Conservation (phyloP, 2,113 vertebrate genomes). For the Rostratula benghalensis region DNA sequence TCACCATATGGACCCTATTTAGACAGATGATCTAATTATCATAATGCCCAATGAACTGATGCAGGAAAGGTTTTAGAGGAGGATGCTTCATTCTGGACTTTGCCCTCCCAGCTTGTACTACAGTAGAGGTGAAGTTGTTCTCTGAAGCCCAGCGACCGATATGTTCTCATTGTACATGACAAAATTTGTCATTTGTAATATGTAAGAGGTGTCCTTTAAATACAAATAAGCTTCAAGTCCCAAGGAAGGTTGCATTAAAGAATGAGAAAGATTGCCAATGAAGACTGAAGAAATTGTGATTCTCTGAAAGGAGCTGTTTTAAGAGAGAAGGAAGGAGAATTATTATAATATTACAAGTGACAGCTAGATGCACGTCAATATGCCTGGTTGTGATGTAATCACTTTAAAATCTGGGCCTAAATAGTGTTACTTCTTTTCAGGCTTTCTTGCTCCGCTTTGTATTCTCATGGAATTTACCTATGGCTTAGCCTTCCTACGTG, state of each 20-base stretch:
- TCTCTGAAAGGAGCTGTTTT: slow-evolving; percentile 1
- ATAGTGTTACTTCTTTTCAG: background rate
- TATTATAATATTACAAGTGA: background rate
- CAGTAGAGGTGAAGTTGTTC: slow-evolving; percentile 5
- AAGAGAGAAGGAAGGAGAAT: background rate
- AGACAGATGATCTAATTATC: slow-evolving; percentile 65
- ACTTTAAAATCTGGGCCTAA: background rate
- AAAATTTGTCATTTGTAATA: background rate
- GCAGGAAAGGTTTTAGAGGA: slow-evolving; percentile 28
- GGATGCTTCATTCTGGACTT: slow-evolving; percentile 51
- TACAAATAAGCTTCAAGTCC: background rate
- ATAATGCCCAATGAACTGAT: slow-evolving; percentile 48
- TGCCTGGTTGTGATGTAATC: background rate
- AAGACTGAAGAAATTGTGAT: background rate
- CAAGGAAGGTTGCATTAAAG: background rate
- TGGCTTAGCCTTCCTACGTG: background rate
- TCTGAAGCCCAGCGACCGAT: background rate
- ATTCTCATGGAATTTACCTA: background rate
- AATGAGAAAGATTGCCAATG: background rate
- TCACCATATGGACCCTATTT: slow-evolving; percentile 57
- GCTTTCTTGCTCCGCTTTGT: background rate
- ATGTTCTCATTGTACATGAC: background rate
- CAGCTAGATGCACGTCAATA: background rate
- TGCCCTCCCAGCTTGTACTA: slow-evolving; percentile 28
- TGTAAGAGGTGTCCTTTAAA: background rate